Conservation (phyloP, 2,888 invertebrate species). For the Epistrophella euchroma region DNA sequence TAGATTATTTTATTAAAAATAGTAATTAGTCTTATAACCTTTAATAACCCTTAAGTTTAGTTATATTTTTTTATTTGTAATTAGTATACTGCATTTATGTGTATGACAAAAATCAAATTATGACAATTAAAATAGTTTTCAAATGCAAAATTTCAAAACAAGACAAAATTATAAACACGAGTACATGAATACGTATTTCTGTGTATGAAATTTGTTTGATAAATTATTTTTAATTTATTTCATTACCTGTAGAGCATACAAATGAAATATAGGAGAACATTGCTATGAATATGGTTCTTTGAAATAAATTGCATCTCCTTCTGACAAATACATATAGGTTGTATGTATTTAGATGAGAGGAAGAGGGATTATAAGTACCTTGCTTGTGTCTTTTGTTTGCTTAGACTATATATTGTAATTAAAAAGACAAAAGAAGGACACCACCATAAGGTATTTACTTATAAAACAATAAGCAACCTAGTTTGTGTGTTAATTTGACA, state of each 20-base stretch:
- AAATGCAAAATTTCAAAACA: conserved; percentile 15
- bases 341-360: neutral
- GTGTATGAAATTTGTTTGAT: conserved; percentile 10
- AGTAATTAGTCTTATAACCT: no score
- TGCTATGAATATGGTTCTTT: neutral
- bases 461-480: conserved; percentile 5
- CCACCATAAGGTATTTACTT: neutral
- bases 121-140: conserved; percentile 52
- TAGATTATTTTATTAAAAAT: no score
- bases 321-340: neutral
- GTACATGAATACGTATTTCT: neutral
- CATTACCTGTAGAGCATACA: conserved; percentile 3
- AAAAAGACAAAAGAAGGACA: conserved; percentile 44
- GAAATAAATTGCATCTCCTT: conserved; percentile 30
- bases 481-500: conserved; percentile 37
- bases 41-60: no score
- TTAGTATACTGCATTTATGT: no score
- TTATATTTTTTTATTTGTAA: no score
- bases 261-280: neutral
- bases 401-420: conserved; percentile 20
- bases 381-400: conserved; percentile 30
- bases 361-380: neutral
- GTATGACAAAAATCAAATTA: no score
- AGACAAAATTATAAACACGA: neutral
- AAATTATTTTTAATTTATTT: conserved; percentile 31